Evolutionary conservation across 2,888 invertebrate genomes (phyloP), one percentile per base, ranked within the genome.

Genomic region (Caenorhabditis wallacei): DNA sequence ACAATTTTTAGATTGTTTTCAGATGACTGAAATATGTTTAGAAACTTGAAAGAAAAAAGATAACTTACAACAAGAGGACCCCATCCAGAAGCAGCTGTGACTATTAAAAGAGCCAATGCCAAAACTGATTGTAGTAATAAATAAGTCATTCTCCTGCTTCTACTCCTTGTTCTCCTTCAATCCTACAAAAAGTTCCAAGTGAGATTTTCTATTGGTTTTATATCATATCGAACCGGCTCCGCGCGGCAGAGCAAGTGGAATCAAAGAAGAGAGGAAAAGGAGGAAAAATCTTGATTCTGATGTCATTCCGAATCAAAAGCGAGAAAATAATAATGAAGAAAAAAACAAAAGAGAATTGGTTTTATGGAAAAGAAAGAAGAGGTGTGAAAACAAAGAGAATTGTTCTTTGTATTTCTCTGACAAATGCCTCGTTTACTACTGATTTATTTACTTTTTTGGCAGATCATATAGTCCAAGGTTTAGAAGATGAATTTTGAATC

Each of bases 351-450:
- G 61, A 53, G 20, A 37, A n/a, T n/a, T n/a, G n/a, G n/a, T n/a
- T n/a, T n/a, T n/a, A n/a, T n/a, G 37, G 54, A 24, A 54, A 46
- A 74, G 74, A 64, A 53, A 30, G 16, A 37, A 59, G n/a, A 51
- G 56, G 76, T 68, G 76, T 75, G 68, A 75, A 66, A 68, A 75
- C 75, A 75, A 75, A 64, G 63, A 68, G 37, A 61, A 61, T 59
- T 61, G 61, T 61, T 61, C 61, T 61, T 61, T 61, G 61, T 61
- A 46, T 61, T 43, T 18, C 18, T 48, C 10, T 43, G 35, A 30
- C 30, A 30, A 30, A 43, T 43, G 16, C 16, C 10, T 13, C 8
- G 11, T 16, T 43, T 43, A 11, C 4, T 43, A 43, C 43, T 43
- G 43, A 43, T 43, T 43, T 43, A 8, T 43, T 4, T 5, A 43